Evolutionary conservation across 1,140 invertebrate genomes (phyloP).

Genomic region (Drosophila auraria): DNA sequence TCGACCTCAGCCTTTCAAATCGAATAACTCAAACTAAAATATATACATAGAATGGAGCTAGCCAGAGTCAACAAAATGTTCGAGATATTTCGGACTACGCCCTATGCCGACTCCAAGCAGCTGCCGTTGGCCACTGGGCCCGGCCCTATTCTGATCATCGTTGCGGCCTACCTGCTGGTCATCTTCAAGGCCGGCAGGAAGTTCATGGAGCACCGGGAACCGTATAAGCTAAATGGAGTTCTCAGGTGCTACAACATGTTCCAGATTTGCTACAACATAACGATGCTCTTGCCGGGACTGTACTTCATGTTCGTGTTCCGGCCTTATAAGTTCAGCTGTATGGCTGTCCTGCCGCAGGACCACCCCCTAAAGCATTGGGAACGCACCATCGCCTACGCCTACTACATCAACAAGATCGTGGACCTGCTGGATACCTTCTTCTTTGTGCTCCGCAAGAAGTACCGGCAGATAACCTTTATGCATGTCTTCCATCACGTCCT

Average conservation of each 20-base stretch:
- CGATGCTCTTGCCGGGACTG: slow-evolving; percentile 10
- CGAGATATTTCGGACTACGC: slow-evolving; percentile 24
- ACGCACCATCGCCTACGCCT: slow-evolving; percentile 40
- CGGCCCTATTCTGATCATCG: slow-evolving; percentile 89
- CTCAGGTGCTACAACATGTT: slow-evolving; percentile 92
- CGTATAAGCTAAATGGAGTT: slow-evolving; percentile 90
- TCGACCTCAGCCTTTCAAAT: background rate
- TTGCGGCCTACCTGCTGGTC: slow-evolving; percentile 91
- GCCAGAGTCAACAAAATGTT: slow-evolving; percentile 23
- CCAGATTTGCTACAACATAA: slow-evolving; percentile 85
- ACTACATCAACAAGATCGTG: slow-evolving; percentile 59
- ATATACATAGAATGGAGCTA: background rate
- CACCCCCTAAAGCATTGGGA: slow-evolving; percentile 37
- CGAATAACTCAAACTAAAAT: background rate
- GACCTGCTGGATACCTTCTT: slow-evolving; percentile 59
- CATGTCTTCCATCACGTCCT: slow-evolving; percentile 87
- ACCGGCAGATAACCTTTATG: slow-evolving; percentile 47
- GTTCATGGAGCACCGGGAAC: slow-evolving; percentile 93
- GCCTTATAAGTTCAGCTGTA: slow-evolving; percentile 43
- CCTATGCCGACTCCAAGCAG: slow-evolving; percentile 35
- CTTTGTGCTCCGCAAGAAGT: slow-evolving; percentile 63
- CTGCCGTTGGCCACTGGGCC: slow-evolving; percentile 90
- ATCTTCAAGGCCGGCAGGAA: slow-evolving; percentile 87
- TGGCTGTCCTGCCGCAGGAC: slow-evolving; percentile 30
- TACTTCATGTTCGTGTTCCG: slow-evolving; percentile 24